Percentiles rank a stretch among this genome's conserved stretches.
These are phyloP conservation scores for Callinectes sapidus DNA, from an alignment of 2,888 invertebrate species.

Conservation along the genomic window DNA sequence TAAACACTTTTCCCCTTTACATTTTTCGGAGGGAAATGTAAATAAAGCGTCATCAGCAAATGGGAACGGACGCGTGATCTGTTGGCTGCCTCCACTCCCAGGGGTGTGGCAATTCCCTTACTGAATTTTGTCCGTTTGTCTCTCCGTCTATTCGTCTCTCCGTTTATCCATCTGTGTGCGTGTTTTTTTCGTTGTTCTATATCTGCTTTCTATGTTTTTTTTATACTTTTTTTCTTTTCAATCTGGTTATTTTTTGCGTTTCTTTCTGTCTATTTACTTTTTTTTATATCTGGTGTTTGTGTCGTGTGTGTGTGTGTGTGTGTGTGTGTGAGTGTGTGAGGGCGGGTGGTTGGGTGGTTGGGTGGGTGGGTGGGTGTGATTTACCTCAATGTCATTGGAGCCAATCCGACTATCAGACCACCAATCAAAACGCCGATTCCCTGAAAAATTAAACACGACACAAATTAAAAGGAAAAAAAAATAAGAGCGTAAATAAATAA, in stretches of 20 bases:
- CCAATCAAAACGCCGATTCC: background rate
- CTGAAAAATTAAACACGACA: background rate
- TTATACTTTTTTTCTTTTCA: no score
- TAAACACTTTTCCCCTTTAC: background rate
- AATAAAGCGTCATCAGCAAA: conserved; percentile 4
- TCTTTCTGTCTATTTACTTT: background rate
- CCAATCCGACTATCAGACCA: background rate
- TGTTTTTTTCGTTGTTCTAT: no score
- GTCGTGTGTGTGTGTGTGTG: no score
- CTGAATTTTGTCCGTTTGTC: background rate
- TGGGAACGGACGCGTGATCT: background rate
- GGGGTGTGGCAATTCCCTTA: background rate
- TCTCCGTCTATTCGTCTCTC: background rate
- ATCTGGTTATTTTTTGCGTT: no score
- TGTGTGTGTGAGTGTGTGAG: no score
- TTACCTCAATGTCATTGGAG: background rate
- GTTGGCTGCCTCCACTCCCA: background rate
- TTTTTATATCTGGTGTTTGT: background rate
- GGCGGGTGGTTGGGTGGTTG: background rate
- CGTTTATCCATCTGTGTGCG: background rate
- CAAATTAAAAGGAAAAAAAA: background rate
- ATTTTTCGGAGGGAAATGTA: background rate
- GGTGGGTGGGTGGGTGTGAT: background rate
- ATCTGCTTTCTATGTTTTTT: no score
- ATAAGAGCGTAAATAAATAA: background rate